Evolutionary conservation across 1,140 invertebrate genomes (phyloP), one percentile per base, ranked within the genome.

Genomic region (Drosophila sproati): DNA sequence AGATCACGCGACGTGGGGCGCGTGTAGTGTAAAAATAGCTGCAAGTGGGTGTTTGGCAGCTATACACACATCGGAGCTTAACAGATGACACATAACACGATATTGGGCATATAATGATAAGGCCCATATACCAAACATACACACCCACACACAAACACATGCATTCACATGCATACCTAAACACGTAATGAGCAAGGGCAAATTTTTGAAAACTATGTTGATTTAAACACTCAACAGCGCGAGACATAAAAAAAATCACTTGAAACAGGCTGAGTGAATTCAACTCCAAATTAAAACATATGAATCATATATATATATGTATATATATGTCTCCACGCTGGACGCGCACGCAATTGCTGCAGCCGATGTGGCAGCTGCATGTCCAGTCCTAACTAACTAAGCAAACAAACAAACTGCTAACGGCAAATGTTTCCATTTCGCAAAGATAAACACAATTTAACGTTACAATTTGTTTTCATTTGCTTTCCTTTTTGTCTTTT

Each of bases 371-470:
- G 34, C 29, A 51, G 56, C 37, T 37, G 56, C 59, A 55, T 70
- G 68, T 70, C 68, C 68, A 63, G 59, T 70, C 68, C 39, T 43
- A 43, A 43, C 39, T 43, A 43, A 43, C 39, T 43, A 2, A 20
- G 10, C 39, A 6, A 37, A 37, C 35, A 43, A 43, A 43, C 39
- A 4, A 4, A 43, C 39, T 43, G n/a, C 39, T 43, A 43, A 43
- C 39, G 10, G 39, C 39, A 43, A 43, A 43, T 43, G 39, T n/a
- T 43, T 8, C 39, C 39, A 43, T 43, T 43, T 43, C n/a, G 39
- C 39, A 43, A 43, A n/a, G 39, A 43, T 43, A 43, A n/a, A 43
- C 39, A n/a, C n/a, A 43, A n/a, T 43, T 43, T 43, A 43, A 43
- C 39, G 10, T 43, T 43, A n/a, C n/a, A 43, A 43, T 43, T 43